Conservation (phyloP, 2,888 invertebrate species). For the Heliconius aoede region DNA sequence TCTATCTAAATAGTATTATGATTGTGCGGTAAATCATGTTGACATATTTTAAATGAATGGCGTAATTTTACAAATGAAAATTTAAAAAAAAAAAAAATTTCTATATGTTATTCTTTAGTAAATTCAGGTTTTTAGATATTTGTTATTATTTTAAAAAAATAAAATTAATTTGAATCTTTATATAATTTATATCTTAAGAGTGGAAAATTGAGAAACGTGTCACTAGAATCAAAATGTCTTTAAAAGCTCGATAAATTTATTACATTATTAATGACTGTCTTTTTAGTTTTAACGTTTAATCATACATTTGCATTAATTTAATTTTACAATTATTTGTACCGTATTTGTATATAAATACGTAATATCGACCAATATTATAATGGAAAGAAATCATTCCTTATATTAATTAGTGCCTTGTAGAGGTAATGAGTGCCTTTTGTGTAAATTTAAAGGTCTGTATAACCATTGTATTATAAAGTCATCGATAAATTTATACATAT, state of each 20-base stretch:
- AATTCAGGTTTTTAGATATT: background rate
- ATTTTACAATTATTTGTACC: too few relatives aligned
- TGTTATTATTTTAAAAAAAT: background rate
- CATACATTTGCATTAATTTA: background rate
- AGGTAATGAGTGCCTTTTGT: slow-evolving; percentile 10
- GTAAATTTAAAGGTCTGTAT: background rate
- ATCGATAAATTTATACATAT: background rate
- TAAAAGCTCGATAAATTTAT: too few relatives aligned
- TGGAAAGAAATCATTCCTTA: slow-evolving; percentile 15
- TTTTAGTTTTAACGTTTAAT: background rate
- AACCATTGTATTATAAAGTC: background rate
- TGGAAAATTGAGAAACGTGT: too few relatives aligned
- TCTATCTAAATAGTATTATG: background rate
- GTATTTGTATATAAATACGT: background rate
- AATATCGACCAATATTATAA: background rate
- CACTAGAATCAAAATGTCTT: too few relatives aligned
- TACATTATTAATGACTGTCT: too few relatives aligned
- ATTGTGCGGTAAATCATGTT: too few relatives aligned
- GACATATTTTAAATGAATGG: too few relatives aligned
- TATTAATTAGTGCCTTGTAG: slow-evolving; percentile 24
- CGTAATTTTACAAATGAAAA: too few relatives aligned
- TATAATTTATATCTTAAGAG: too few relatives aligned
- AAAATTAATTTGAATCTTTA: too few relatives aligned
- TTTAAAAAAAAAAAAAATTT: background rate
- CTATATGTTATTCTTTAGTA: background rate